Base-by-base conservation (phyloP, 2,888 invertebrate genomes). In the Cataglyphis albicans region DNA sequence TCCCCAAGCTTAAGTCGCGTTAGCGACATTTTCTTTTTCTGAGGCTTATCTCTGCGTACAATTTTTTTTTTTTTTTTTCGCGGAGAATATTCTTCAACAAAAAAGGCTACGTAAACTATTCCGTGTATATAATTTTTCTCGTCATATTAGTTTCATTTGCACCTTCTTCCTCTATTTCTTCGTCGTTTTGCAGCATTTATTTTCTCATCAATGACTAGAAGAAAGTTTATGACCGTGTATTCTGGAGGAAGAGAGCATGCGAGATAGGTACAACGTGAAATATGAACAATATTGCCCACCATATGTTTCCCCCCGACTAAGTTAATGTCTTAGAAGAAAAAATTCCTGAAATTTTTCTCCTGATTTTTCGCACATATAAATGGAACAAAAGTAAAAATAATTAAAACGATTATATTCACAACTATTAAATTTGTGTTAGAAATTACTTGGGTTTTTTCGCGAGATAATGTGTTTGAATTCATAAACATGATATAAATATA, bases 1-100 rank as follows among this genome's bases (percentile, higher is more conserved):
- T 76, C 70, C 72, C 81, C 70, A 81, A 52, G 61, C 84, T 85
- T 73, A 76, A 81, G 72, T 63, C 55, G 38, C 44, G n/a, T 76
- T 44, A 68, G 35, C 73, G 64, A 74, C n/a, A 61, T 61, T 59
- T 68, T 41, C 63, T 61, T 59, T 55, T 85, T 44, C 1, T 12
- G 35, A 7, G 18, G n/a, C 21, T 76, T 65, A 52, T 12, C n/a
- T 59, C 21, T 18, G n/a, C 29, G 29, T 32, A 15, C 44, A 7
- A 15, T 41, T n/a, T 12, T 21, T 21, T 44, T n/a, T 12, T n/a
- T n/a, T 44, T 57, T 41, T 57, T 44, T 41, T 18, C 12, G 38
- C 18, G 6, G n/a, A 0, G 18, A 15, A 44, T 59, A n/a, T 9
- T 12, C 35, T 35, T 44, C 21, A 41, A 59, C 18, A 32, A 12